Evolutionary conservation across 92 coral and sea anemone species (phyloP).

Genomic region (Siderastrea siderea): DNA sequence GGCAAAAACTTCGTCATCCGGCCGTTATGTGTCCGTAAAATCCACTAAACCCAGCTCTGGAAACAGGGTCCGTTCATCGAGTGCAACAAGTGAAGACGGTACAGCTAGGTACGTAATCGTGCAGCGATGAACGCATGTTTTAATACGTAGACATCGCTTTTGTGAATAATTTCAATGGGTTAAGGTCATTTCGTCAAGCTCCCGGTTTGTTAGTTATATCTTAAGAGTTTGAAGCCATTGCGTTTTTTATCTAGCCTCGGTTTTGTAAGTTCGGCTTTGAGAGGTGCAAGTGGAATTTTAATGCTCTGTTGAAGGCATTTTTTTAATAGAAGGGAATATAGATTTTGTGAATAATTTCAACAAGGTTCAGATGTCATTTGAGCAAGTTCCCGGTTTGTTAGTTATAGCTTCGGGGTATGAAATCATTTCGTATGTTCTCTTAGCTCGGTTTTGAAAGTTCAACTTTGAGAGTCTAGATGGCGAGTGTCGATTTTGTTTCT

Average conservation of each 20-base stretch:
- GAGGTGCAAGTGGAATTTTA: background rate
- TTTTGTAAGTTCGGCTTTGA: background rate
- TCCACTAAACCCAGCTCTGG: slow-evolving; percentile 21
- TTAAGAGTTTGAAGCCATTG: background rate
- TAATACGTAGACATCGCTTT: background rate
- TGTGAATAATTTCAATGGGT: background rate
- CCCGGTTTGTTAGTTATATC: background rate
- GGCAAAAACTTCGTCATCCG: slow-evolving; percentile 56
- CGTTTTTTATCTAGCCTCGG: background rate
- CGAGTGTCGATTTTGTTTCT: background rate
- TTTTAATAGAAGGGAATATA: background rate
- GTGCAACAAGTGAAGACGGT: slow-evolving; percentile 89
- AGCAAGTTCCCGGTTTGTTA: background rate
- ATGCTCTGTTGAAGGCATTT: background rate
- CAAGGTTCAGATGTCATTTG: no score
- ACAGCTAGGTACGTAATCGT: slow-evolving; percentile 47
- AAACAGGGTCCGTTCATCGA: slow-evolving; percentile 70
- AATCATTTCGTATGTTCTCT: background rate
- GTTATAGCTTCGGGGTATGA: background rate
- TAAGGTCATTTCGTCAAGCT: background rate
- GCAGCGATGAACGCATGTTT: background rate
- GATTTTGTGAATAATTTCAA: background rate
- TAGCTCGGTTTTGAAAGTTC: background rate
- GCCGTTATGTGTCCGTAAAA: slow-evolving; percentile 35
- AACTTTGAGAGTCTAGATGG: background rate